Evolutionary conservation across 1,140 invertebrate genomes (phyloP).

Genomic region (Trissolcus basalis): DNA sequence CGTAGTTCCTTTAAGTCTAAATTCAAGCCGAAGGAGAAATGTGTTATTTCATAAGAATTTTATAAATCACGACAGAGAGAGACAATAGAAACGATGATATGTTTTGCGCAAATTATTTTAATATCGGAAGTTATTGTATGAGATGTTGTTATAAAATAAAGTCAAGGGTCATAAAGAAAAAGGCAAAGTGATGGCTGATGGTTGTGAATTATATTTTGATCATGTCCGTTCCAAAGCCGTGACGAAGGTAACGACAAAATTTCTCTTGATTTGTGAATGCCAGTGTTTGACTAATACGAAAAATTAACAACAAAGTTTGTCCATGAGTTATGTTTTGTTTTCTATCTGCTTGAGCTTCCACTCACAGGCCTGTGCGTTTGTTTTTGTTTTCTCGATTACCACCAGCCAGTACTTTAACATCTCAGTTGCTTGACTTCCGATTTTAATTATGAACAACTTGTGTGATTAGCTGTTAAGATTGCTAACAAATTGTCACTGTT

Average conservation of each 20-base stretch:
- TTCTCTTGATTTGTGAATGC: constrained; percentile 63
- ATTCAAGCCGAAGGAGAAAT: constrained; percentile 69
- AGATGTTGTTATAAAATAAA: constrained; percentile 72
- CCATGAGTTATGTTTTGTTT: constrained; percentile 63
- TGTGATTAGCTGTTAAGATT: not conserved
- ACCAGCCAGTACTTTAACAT: constrained; percentile 72
- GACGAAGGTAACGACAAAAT: constrained; percentile 67
- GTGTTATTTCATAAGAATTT: constrained; percentile 66
- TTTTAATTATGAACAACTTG: constrained; percentile 10
- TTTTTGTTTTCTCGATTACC: constrained; percentile 61
- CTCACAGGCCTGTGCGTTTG: constrained; percentile 40
- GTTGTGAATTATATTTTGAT: constrained; percentile 62
- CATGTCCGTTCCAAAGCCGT: constrained; percentile 58
- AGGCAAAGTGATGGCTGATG: constrained; percentile 69
- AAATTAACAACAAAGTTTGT: constrained; percentile 62
- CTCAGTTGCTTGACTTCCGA: constrained; percentile 28
- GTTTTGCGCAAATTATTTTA: too few species aligned
- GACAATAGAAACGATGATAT: too few species aligned
- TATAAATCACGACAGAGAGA: too few species aligned
- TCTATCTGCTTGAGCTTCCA: constrained; percentile 64
- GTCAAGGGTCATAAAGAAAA: constrained; percentile 50
- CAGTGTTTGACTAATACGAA: constrained; percentile 66
- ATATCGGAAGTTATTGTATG: constrained; percentile 64
- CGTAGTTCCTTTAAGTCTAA: constrained; percentile 58
- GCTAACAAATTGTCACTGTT: not conserved